Base-by-base conservation (phyloP, 2,888 invertebrate genomes). In the Drosophila testacea region DNA sequence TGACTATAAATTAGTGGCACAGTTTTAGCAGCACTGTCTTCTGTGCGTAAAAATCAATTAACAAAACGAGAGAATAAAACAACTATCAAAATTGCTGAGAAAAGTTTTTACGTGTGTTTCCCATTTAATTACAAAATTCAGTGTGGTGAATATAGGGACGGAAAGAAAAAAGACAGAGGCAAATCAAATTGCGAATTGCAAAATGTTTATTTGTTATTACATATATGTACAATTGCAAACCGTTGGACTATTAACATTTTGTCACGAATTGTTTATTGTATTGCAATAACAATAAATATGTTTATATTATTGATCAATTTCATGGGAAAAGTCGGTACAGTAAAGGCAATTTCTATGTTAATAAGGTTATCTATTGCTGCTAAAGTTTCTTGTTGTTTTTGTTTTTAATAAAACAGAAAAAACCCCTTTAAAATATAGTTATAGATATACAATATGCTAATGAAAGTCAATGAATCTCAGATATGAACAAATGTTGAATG, bases 171-270 rank as follows among this genome's bases (percentile, higher is more conserved):
- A 16, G 28, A 16, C 7, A 10, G 22, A 2, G n/a, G 34, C 46
- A 77, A 77, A 67, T 77, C 77, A 65, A 68, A 78, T 78, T 78
- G 57, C 66, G 56, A 64, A 69, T 76, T 59, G 63, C 50, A 61
- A 69, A 61, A 57, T 56, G 54, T 36, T 38, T 41, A 10, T 56
- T 52, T 73, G 56, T 54, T 46, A 32, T 32, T 32, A 6, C 34
- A 16, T 16, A 52, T 44, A 16, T 16, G 39, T 44, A 32, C 55
- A 27, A 44, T n/a, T 9, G 55, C 44, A n/a, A 44, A 34, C 13
- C 2, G n/a, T 10, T 34, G 6, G 13, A 44, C 27, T 22, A 44
- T 36, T 13, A 44, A 44, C 9, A 56, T 44, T 56, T 44, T 27
- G 13, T 44, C 55, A 56, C 13, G 44, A 13, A 30, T 3, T 39